A percentile compares a stretch with the other conserved stretches of the same genome.
Conservation (phyloP, 1,140 invertebrate genomes). For the Drosophila arawakana region DNA sequence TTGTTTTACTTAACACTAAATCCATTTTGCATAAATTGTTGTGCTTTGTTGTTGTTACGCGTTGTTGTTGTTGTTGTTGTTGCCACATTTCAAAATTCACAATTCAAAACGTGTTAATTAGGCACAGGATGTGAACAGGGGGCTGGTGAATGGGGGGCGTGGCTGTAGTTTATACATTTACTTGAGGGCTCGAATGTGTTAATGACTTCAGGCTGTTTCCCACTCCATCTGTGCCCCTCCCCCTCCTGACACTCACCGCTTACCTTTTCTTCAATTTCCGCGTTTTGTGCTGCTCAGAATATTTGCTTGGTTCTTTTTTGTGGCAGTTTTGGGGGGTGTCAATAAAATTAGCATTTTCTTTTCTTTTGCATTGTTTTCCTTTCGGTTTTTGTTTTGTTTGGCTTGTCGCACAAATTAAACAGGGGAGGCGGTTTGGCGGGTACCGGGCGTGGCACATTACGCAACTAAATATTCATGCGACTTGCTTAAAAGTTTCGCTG, state of each 20-base stretch:
- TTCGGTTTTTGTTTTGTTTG: conserved; percentile 58
- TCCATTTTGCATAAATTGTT: conserved; percentile 66
- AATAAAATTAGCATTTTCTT: conserved; percentile 81
- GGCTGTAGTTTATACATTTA: conserved; percentile 33
- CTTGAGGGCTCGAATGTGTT: conserved; percentile 67
- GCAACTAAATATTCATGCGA: conserved; percentile 81
- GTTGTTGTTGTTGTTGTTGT: conserved; percentile 33
- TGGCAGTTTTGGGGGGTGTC: conserved; percentile 49
- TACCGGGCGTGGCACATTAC: conserved; percentile 57
- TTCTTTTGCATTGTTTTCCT: conserved; percentile 53
- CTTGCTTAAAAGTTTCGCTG: conserved; percentile 46
- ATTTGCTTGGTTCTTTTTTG: not conserved
- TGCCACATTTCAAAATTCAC: conserved; percentile 77
- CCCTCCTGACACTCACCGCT: conserved; percentile 9
- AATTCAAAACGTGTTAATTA: conserved; percentile 83
- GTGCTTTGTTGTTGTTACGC: not conserved
- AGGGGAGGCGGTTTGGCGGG: not conserved
- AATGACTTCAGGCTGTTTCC: conserved; percentile 54
- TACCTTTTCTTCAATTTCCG: conserved; percentile 71
- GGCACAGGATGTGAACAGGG: conserved; percentile 50
- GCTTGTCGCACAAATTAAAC: conserved; percentile 76
- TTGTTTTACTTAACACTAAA: conserved; percentile 64
- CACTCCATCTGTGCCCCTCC: not conserved
- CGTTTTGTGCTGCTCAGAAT: conserved; percentile 39
- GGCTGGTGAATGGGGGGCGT: conserved; percentile 9